Evolutionary conservation across 2,113 vertebrate genomes (phyloP).

Genomic region (Dicaeum eximium): DNA sequence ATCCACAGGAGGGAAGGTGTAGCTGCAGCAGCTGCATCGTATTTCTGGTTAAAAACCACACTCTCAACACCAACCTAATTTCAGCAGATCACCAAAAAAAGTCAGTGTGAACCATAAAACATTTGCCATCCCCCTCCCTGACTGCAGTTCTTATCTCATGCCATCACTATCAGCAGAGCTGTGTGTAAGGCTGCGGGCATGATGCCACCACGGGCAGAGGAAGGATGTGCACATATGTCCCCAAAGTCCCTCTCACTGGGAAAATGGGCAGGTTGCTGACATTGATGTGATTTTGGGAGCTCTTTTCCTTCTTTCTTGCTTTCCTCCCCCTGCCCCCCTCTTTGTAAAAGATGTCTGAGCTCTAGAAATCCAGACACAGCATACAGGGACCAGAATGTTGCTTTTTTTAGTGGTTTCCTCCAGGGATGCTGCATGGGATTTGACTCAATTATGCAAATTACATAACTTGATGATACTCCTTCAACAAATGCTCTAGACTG

Average conservation of each 20-base stretch:
- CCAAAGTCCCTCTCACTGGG: background rate
- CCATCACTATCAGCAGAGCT: background rate
- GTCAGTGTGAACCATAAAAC: background rate
- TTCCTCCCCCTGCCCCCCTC: fast-evolving
- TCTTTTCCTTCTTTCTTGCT: background rate
- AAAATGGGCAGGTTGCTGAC: background rate
- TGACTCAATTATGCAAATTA: conserved; percentile 60
- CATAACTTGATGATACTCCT: conserved; percentile 42
- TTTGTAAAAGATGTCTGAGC: background rate
- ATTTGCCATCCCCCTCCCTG: background rate
- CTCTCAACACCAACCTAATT: background rate
- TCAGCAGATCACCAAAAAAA: background rate
- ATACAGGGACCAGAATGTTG: conserved; percentile 19
- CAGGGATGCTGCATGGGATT: conserved; percentile 48
- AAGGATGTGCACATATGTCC: fast-evolving
- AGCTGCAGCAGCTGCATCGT: background rate
- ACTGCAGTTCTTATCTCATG: background rate
- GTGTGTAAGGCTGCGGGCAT: background rate
- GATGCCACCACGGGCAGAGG: background rate
- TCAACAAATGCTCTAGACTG: conserved; percentile 47
- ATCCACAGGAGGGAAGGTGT: background rate
- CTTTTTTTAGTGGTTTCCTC: conserved; percentile 49
- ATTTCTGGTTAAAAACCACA: background rate
- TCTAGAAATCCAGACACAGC: conserved; percentile 31
- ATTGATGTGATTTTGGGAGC: background rate